phyloP scores from a whole-genome alignment of 2,797 vertebrate genomes.

The Hipposideros larvatus region DNA sequence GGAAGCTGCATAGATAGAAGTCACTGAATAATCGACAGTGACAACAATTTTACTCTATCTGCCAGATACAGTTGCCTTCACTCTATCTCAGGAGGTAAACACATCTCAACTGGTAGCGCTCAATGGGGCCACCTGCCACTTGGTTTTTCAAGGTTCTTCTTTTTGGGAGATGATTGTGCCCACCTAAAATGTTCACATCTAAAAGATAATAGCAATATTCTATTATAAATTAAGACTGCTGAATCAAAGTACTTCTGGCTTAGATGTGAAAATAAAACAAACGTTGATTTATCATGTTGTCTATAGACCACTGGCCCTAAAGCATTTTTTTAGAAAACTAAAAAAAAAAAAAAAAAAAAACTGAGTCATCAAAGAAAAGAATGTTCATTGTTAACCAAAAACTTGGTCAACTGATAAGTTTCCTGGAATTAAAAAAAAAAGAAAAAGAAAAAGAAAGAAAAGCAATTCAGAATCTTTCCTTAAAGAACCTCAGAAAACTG shows the following conservation, averaged over 20 bases:
- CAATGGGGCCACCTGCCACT: slow-evolving; percentile 69
- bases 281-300: background rate
- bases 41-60: slow-evolving; percentile 63
- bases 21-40: slow-evolving; percentile 75
- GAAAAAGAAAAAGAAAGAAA: too few relatives aligned
- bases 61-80: slow-evolving; percentile 61
- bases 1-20: slow-evolving; percentile 72
- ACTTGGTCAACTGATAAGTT: background rate
- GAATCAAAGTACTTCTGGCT: background rate
- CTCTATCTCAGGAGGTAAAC: slow-evolving; percentile 62
- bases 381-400: background rate
- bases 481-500: slow-evolving; percentile 27
- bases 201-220: background rate
- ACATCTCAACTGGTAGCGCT: background rate
- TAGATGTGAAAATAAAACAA: background rate
- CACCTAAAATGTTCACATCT: slow-evolving; percentile 42
- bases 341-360: background rate
- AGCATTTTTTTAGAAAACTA: background rate
- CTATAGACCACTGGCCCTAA: background rate
- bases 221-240: background rate
- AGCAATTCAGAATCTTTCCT: background rate
- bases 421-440: background rate
- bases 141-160: slow-evolving; percentile 57
- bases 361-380: background rate
- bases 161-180: background rate